Evolutionary conservation across 2,113 vertebrate genomes (phyloP).

Genomic region (Dendropsophus ebraccatus): DNA sequence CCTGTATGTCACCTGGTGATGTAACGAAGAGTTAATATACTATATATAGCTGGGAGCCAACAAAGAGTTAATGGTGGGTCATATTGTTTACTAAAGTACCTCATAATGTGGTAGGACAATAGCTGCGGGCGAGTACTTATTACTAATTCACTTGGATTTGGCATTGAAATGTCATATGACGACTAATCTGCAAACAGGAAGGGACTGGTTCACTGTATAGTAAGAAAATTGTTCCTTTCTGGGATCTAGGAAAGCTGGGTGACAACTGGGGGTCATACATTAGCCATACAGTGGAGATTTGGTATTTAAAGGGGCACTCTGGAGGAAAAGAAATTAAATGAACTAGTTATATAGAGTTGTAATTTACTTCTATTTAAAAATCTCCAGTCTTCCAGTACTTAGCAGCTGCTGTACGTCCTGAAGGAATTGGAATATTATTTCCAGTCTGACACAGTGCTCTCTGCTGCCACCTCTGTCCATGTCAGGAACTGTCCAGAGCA

Average conservation of each 20-base stretch:
- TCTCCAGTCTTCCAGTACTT: too few relatives aligned
- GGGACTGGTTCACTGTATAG: background rate
- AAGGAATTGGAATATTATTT: too few relatives aligned
- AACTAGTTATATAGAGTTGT: too few relatives aligned
- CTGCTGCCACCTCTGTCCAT: too few relatives aligned
- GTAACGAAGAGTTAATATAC: conserved; percentile 6
- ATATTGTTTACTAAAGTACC: conserved; percentile 1
- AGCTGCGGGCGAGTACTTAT: background rate
- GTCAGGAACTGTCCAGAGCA: too few relatives aligned
- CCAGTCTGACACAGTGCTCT: too few relatives aligned
- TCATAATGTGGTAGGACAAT: background rate
- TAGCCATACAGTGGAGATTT: too few relatives aligned
- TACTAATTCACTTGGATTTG: background rate
- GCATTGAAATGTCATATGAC: too few relatives aligned
- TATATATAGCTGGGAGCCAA: conserved; percentile 29
- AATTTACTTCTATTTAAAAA: too few relatives aligned
- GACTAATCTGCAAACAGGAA: background rate
- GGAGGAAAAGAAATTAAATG: too few relatives aligned
- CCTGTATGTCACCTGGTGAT: conserved; percentile 14
- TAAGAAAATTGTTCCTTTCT: background rate
- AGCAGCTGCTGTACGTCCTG: too few relatives aligned
- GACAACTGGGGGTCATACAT: background rate
- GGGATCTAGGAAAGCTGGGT: background rate
- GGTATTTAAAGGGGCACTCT: too few relatives aligned
- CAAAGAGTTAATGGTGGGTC: conserved; percentile 13